Percentiles rank a stretch among this genome's conserved stretches.
phyloP scores from a whole-genome alignment of 2,888 invertebrate species.

The Leptodirus hochenwartii region DNA sequence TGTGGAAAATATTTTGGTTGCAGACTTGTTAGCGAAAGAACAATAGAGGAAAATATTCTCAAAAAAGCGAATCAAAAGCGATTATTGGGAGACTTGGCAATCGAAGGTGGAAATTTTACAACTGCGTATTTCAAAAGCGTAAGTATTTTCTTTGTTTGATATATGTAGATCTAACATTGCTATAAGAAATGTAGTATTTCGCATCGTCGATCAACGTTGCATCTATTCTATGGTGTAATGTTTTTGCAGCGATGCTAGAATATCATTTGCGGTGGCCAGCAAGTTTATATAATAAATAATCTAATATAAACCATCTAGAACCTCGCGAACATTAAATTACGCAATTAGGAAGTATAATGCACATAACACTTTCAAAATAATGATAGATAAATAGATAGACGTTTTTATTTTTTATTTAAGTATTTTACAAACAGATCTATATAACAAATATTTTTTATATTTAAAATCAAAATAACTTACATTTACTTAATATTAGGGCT shows the following conservation, averaged over 20 bases:
- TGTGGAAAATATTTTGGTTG: too few relatives aligned
- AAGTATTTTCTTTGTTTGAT: too few relatives aligned
- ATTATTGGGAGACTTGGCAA: constrained; percentile 87
- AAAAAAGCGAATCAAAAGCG: constrained; percentile 98
- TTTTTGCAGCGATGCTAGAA: too few relatives aligned
- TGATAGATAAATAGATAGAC: too few relatives aligned
- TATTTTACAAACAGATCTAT: too few relatives aligned
- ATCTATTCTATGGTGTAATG: constrained; percentile 3
- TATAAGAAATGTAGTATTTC: too few relatives aligned
- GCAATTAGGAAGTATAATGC: not conserved
- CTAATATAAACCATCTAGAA: constrained; percentile 5
- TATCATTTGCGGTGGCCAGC: constrained; percentile 3
- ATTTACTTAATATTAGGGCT: too few relatives aligned
- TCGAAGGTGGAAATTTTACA: constrained; percentile 97
- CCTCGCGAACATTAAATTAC: constrained; percentile 4
- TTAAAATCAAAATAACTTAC: too few relatives aligned
- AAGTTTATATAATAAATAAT: constrained; percentile 5
- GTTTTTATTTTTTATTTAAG: too few relatives aligned
- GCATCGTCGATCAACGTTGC: too few relatives aligned
- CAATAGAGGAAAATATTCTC: constrained; percentile 97
- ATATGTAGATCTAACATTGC: constrained; percentile 4
- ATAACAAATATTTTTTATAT: too few relatives aligned
- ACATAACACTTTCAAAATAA: too few relatives aligned
- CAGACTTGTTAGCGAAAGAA: constrained; percentile 87
- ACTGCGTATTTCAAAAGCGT: constrained; percentile 87